Evolutionary conservation across 2,888 invertebrate species (phyloP).

Genomic region (Macrostomum cliftonense): DNA sequence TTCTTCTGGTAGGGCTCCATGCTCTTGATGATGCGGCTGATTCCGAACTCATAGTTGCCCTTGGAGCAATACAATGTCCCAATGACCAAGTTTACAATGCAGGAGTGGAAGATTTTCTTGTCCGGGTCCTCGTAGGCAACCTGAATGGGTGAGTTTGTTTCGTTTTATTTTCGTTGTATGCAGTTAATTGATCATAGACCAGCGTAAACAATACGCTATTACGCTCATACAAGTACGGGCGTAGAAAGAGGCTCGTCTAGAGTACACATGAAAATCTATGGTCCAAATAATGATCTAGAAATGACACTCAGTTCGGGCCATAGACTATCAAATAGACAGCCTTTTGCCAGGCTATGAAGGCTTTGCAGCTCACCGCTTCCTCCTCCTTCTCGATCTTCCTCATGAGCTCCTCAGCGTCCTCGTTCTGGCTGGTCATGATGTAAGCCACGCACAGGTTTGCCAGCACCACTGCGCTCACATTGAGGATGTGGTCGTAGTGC

Average conservation of each 20-base stretch:
- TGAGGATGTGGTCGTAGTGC: constrained; percentile 69
- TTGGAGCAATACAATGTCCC: constrained; percentile 95
- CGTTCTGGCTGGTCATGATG: constrained; percentile 3
- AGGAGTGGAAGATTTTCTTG: constrained; percentile 78
- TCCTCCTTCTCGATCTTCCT: constrained; percentile 94
- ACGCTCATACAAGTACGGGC: too few species aligned
- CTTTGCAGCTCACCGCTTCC: constrained; percentile 55
- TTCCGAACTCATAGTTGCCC: constrained; percentile 95
- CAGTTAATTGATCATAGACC: too few species aligned
- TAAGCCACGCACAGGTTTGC: constrained; percentile 52
- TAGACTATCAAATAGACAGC: too few species aligned
- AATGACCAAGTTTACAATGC: constrained; percentile 93
- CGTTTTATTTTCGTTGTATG: too few species aligned
- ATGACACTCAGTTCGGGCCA: too few species aligned
- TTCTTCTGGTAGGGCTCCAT: constrained; percentile 79
- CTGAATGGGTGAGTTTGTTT: too few species aligned
- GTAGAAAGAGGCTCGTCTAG: too few species aligned
- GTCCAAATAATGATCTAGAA: too few species aligned
- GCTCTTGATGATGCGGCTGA: constrained; percentile 86
- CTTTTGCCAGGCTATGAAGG: too few species aligned
- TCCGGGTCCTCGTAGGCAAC: constrained; percentile 68
- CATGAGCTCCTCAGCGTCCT: constrained; percentile 76
- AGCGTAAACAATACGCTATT: too few species aligned
- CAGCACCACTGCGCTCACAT: constrained; percentile 85
- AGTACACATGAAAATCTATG: too few species aligned